Conservation (phyloP, 1,140 invertebrate genomes). For the Drosophila orena region DNA sequence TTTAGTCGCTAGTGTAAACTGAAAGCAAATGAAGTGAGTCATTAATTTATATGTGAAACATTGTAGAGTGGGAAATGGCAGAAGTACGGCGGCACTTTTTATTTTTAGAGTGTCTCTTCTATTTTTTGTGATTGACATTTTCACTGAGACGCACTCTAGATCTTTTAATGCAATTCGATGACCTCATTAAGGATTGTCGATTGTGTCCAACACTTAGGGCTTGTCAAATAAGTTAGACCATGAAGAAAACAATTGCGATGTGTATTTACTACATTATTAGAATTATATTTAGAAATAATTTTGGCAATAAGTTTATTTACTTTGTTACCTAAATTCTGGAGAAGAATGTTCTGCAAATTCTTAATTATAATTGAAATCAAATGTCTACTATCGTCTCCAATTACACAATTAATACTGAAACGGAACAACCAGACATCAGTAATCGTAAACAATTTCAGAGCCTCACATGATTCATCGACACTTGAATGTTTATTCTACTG, state of each 20-base stretch:
- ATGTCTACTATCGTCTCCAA: slow-evolving; percentile 5
- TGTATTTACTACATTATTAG: background rate
- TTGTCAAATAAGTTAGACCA: background rate
- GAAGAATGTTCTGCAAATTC: too few species aligned
- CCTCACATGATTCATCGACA: slow-evolving; percentile 45
- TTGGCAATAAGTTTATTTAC: background rate
- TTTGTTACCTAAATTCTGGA: background rate
- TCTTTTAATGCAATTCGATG: slow-evolving; percentile 17
- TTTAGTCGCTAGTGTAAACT: slow-evolving; percentile 66
- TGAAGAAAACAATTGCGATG: background rate
- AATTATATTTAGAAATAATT: background rate
- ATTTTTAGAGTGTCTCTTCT: slow-evolving; percentile 54
- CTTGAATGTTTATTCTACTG: slow-evolving; percentile 29
- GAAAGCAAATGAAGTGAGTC: slow-evolving; percentile 6
- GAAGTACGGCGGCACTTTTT: slow-evolving; percentile 34
- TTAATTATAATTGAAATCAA: background rate
- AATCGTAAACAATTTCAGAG: slow-evolving; percentile 31
- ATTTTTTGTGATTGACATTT: slow-evolving; percentile 79
- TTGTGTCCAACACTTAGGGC: background rate
- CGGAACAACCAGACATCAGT: slow-evolving; percentile 3
- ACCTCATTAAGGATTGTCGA: slow-evolving; percentile 26
- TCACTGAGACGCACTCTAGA: slow-evolving; percentile 8
- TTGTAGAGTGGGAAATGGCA: slow-evolving; percentile 31
- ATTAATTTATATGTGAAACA: slow-evolving; percentile 23
- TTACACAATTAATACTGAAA: slow-evolving; percentile 22